Base-by-base conservation (phyloP, 30 jellyfish, hydroid and myxozoan species). In the Chironex yamaguchii region DNA sequence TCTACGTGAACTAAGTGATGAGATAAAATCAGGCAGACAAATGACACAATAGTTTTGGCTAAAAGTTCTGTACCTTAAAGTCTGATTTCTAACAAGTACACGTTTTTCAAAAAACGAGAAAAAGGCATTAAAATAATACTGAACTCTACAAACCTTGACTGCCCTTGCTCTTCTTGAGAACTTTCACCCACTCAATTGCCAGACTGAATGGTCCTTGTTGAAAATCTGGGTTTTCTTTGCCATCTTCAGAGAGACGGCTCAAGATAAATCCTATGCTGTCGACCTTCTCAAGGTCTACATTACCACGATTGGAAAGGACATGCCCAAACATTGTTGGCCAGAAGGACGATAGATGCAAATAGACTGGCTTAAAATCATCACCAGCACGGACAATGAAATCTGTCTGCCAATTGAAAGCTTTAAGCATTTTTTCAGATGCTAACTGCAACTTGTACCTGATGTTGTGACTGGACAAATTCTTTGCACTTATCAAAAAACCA, bases 301-400 rank as follows among this genome's bases (percentile, higher is more conserved):
- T 54, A 0, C 98, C 98, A 30, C 81, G 97, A 23, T 70, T 34
- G 3, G 97, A 89, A 67, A 93, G 30, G 25, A 88, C 95, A 29
- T 93, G 98, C 13, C 98, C 98, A 64, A 93, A 93, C 97, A 93
- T 77, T 29, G 92, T 89, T 2, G 98, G 98, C 98, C 98, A 93
- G 90, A 93, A 93, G 0, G 98, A 68, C 69, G 94, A 71, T 29
- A 82, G 67, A 58, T 88, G 97, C 3, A 93, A 79, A 35, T 34
- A 70, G 75, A 84, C 69, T 17, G 79, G 72, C 27, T 79, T 51
- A 54, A 71, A 93, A 22, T 88, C 96, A 13, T 77, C 68, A 21
- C 58, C 29, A 62, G 97, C 96, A 11, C 81, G 87, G 22, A 67
- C 89, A 33, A 93, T 29, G 29, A 92, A 42, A 34, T 93, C 96